Evolutionary conservation across 92 coral and sea anemone genomes (phyloP).

Genomic region (Epizoanthus rinbou): DNA sequence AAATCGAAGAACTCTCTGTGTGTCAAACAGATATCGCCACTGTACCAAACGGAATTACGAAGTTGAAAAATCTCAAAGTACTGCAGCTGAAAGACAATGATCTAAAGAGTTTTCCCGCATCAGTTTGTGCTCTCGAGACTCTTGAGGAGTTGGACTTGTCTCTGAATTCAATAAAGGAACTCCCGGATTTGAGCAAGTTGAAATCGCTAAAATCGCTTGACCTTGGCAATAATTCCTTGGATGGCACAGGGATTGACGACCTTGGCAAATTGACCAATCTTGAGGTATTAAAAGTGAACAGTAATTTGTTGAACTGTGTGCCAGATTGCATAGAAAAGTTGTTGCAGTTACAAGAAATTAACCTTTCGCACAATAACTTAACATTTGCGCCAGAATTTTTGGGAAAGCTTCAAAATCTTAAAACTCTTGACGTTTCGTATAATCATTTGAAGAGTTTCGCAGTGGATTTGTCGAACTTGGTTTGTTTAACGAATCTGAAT

Average conservation of each 20-base stretch:
- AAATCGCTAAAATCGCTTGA: slow-evolving; percentile 34
- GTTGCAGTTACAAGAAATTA: not conserved
- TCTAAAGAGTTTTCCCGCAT: slow-evolving; percentile 41
- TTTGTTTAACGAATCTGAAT: slow-evolving; percentile 38
- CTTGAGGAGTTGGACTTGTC: slow-evolving; percentile 32
- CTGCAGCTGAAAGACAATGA: slow-evolving; percentile 42
- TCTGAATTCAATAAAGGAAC: slow-evolving; percentile 5
- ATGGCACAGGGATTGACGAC: slow-evolving; percentile 29
- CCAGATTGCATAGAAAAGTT: slow-evolving; percentile 40
- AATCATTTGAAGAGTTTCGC: slow-evolving; percentile 38
- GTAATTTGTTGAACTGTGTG: slow-evolving; percentile 28
- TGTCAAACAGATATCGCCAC: slow-evolving; percentile 32
- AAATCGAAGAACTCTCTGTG: slow-evolving; percentile 38
- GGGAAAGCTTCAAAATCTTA: slow-evolving; percentile 31
- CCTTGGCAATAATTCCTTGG: slow-evolving; percentile 39
- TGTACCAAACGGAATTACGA: slow-evolving; percentile 29
- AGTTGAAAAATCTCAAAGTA: slow-evolving; percentile 28
- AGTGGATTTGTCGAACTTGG: slow-evolving; percentile 33
- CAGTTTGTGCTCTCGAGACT: slow-evolving; percentile 32
- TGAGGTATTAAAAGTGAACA: slow-evolving; percentile 22
- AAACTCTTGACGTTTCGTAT: slow-evolving; percentile 52
- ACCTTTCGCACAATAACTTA: slow-evolving; percentile 41
- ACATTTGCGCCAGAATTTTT: slow-evolving; percentile 41
- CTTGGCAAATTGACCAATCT: slow-evolving; percentile 39
- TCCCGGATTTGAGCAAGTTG: slow-evolving; percentile 41